Conservation (phyloP, 2,888 invertebrate species). For the Ypsolopha sequella region DNA sequence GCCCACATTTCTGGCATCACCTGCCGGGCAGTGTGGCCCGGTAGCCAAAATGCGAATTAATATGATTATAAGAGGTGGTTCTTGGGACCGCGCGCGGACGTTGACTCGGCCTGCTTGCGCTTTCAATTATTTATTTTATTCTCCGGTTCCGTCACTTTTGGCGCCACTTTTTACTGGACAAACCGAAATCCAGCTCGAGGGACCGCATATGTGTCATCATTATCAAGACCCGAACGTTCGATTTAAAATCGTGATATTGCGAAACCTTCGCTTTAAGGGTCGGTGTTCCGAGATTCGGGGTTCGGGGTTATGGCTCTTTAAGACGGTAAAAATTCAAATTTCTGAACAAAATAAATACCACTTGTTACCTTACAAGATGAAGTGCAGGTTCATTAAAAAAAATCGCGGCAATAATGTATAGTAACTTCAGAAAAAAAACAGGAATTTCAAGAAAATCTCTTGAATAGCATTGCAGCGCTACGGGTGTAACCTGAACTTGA, state of each 20-base stretch:
- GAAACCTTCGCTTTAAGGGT: neutral
- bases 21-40: constrained; percentile 22
- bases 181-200: constrained; percentile 29
- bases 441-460: no score
- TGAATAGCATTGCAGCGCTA: no score
- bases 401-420: no score
- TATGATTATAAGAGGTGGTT: constrained; percentile 33
- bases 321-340: no score
- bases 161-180: constrained; percentile 39
- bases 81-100: constrained; percentile 24
- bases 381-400: no score
- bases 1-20: neutral
- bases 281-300: no score
- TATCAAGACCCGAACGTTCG: neutral
- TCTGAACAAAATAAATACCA: no score
- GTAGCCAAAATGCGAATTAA: constrained; percentile 46
- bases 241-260: constrained; percentile 1
- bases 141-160: constrained; percentile 32
- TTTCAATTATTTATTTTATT: constrained; percentile 7
- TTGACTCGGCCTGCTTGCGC: constrained; percentile 30
- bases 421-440: no score
- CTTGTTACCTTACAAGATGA: no score
- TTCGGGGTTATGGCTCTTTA: no score
- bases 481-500: no score
- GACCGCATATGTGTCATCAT: neutral